These are phyloP conservation scores for Pterophyllum scalare DNA, from an alignment of 2,113 vertebrate species.

Conservation along the genomic window DNA sequence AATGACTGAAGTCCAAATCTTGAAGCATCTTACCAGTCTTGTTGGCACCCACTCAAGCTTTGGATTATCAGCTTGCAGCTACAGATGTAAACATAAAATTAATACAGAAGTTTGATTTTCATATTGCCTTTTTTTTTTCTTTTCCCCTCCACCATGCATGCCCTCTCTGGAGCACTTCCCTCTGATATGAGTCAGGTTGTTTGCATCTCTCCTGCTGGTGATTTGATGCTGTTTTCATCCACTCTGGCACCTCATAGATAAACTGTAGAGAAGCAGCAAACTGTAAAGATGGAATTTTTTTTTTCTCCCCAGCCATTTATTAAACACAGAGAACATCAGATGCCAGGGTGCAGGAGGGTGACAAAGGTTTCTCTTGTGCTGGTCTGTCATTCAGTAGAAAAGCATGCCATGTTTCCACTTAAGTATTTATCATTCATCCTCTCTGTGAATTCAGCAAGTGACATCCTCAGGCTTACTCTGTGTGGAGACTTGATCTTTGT, in stretches of 20 bases:
- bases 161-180: conserved; percentile 3
- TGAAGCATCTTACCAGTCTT: neutral
- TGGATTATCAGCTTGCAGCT: neutral
- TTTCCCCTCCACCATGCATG: neutral
- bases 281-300: conserved; percentile 18
- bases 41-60: neutral
- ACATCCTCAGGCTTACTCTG: conserved; percentile 15
- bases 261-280: conserved; percentile 36
- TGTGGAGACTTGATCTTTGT: conserved; percentile 34
- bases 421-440: conserved; percentile 57
- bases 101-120: neutral
- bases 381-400: conserved; percentile 32
- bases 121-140: neutral
- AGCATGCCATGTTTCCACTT: conserved; percentile 40
- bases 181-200: conserved; percentile 49
- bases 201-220: conserved; percentile 50
- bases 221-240: conserved; percentile 51
- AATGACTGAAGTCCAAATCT: neutral
- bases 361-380: conserved; percentile 25
- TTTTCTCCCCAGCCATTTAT: conserved; percentile 35
- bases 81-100: neutral
- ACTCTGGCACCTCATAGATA: conserved; percentile 43
- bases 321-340: conserved; percentile 33
- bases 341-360: conserved; percentile 11
- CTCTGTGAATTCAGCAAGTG: conserved; percentile 11